Evolutionary conservation across 2,113 vertebrate genomes (phyloP).

Genomic region (Tiliqua scincoides): DNA sequence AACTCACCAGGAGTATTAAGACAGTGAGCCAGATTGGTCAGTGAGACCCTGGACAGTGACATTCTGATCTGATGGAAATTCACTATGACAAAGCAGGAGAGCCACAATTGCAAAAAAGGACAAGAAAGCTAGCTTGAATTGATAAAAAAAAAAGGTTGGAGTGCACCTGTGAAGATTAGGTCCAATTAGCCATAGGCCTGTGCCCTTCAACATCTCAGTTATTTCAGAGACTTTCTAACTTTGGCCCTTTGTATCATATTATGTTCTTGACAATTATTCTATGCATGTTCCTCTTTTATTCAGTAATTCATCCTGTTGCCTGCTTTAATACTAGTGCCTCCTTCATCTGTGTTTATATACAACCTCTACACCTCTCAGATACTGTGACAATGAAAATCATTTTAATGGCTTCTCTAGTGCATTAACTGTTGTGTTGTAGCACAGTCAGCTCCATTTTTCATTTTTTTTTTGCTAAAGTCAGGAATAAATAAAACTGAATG

Average conservation of each 20-base stretch:
- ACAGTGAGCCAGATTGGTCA: too few relatives aligned
- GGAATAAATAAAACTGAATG: background rate
- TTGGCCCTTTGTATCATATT: conserved; percentile 13
- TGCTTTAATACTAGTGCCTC: background rate
- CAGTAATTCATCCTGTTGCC: conserved; percentile 16
- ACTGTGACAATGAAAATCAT: accelerated
- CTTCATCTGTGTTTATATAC: background rate
- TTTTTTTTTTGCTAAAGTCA: background rate
- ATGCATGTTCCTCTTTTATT: accelerated
- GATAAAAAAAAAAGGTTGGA: background rate
- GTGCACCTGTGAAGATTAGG: background rate
- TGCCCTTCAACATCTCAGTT: background rate
- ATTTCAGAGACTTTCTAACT: background rate
- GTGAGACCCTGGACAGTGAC: too few relatives aligned
- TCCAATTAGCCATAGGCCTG: background rate
- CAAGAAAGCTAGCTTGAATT: background rate
- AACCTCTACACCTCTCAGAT: accelerated
- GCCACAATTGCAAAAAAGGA: background rate
- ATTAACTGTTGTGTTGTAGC: background rate
- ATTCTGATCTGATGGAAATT: too few relatives aligned
- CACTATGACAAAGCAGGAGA: background rate
- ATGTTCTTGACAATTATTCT: background rate
- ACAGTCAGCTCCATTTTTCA: conserved; percentile 10
- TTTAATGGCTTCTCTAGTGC: background rate
- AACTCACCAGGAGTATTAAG: too few relatives aligned